Evolutionary conservation across 2,888 invertebrate genomes (phyloP).

Genomic region (Kuschelorhynchus macadamiae): DNA sequence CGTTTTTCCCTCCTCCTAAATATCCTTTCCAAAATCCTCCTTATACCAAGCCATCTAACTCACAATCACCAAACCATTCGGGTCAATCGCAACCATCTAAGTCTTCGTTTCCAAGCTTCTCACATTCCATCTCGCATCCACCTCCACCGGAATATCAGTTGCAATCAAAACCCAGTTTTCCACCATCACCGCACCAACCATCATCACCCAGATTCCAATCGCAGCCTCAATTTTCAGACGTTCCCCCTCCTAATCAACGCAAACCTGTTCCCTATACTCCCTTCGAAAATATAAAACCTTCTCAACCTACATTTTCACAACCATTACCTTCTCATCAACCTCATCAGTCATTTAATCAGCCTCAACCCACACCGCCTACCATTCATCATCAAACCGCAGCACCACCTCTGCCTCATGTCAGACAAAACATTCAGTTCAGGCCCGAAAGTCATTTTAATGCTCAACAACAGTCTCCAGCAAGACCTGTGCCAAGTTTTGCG

Average conservation of each 20-base stretch:
- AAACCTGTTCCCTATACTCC: slow-evolving; percentile 51
- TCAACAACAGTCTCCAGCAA: slow-evolving; percentile 57
- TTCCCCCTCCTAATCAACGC: slow-evolving; percentile 42
- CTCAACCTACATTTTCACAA: slow-evolving; percentile 34
- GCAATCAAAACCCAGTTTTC: slow-evolving; percentile 30
- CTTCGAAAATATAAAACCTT: slow-evolving; percentile 42
- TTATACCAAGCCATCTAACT: slow-evolving; percentile 35
- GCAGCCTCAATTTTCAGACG: slow-evolving; percentile 51
- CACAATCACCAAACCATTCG: slow-evolving; percentile 66
- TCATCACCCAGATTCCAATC: slow-evolving; percentile 50
- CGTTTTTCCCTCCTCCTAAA: slow-evolving; percentile 61
- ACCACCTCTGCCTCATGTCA: slow-evolving; percentile 55
- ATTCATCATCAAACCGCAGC: slow-evolving; percentile 56
- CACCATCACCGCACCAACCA: slow-evolving; percentile 34
- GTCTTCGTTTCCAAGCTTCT: slow-evolving; percentile 55
- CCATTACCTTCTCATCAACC: slow-evolving; percentile 58
- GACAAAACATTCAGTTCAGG: slow-evolving; percentile 62
- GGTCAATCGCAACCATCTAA: slow-evolving; percentile 69
- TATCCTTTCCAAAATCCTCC: slow-evolving; percentile 56
- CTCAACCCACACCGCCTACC: slow-evolving; percentile 37
- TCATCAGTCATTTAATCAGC: slow-evolving; percentile 38
- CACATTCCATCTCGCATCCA: slow-evolving; percentile 47
- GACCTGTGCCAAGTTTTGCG: slow-evolving; percentile 45
- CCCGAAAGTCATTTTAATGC: slow-evolving; percentile 70
- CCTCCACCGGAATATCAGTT: slow-evolving; percentile 46